phyloP scores from a whole-genome alignment of 1,140 invertebrate species.

The Aphelinus atriplicis region DNA sequence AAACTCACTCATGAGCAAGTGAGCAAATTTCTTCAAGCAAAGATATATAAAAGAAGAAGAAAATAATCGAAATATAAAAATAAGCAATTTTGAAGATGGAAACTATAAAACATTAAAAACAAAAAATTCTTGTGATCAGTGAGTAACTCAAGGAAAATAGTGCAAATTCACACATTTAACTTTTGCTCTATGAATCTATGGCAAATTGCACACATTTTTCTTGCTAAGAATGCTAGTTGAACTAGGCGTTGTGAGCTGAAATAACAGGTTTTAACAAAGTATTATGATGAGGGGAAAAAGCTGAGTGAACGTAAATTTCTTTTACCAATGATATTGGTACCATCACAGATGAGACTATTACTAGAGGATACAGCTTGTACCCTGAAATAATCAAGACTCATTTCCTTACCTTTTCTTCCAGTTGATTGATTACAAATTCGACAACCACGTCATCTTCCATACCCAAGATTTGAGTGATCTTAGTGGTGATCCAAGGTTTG shows the following conservation, averaged over 20 bases:
- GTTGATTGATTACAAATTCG: constrained; percentile 98
- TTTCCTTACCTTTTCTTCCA: constrained; percentile 87
- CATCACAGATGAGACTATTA: constrained; percentile 23
- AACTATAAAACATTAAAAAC: constrained; percentile 1
- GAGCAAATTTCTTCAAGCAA: no score
- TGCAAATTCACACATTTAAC: constrained; percentile 12
- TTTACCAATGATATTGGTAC: constrained; percentile 37
- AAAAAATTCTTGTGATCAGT: constrained; percentile 20
- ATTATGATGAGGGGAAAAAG: constrained; percentile 68
- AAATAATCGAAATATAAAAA: constrained; percentile 36
- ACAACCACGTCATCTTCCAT: constrained; percentile 99
- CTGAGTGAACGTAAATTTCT: constrained; percentile 59
- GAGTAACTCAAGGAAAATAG: constrained; percentile 30
- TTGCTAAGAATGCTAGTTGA: constrained; percentile 35
- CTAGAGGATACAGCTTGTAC: constrained; percentile 24
- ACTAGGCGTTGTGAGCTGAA: constrained; percentile 58
- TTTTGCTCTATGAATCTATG: neutral
- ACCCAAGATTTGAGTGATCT: constrained; percentile 92
- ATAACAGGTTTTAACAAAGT: constrained; percentile 61
- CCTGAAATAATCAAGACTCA: constrained; percentile 29
- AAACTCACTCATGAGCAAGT: no score
- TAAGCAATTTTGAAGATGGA: neutral
- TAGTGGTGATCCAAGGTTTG: constrained; percentile 98
- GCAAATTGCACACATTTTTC: constrained; percentile 37
- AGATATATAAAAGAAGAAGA: neutral